Evolutionary conservation across 30 jellyfish, hydroid and myxozoan genomes (phyloP).

Genomic region (Rhopilema esculentum): DNA sequence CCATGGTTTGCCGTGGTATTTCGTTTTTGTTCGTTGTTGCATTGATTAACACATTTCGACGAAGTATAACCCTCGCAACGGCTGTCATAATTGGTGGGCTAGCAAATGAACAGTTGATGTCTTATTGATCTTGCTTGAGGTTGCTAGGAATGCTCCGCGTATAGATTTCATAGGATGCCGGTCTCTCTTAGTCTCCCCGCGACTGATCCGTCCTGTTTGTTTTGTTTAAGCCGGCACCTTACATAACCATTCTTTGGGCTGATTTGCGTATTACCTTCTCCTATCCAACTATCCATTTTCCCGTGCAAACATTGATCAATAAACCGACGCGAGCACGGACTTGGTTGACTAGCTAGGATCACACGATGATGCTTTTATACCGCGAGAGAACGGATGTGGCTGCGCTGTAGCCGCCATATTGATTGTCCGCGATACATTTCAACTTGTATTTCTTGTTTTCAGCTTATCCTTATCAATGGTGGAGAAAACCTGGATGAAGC

Average conservation of each 20-base stretch:
- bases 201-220: constrained; percentile 63
- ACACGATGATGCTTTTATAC: neutral
- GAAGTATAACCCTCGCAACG: constrained; percentile 8
- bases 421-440: neutral
- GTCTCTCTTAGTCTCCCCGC: constrained; percentile 75
- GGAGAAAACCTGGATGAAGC: neutral
- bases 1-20: neutral
- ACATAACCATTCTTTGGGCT: constrained; percentile 54
- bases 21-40: neutral
- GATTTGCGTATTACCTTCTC: constrained; percentile 36
- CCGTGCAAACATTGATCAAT: constrained; percentile 14
- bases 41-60: neutral
- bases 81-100: constrained; percentile 57
- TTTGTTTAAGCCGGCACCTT: constrained; percentile 78
- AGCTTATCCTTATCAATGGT: neutral
- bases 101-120: constrained; percentile 8
- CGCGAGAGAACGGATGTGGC: neutral
- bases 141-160: constrained; percentile 53
- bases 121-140: constrained; percentile 58
- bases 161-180: constrained; percentile 54
- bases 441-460: neutral
- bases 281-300: constrained; percentile 24
- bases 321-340: neutral
- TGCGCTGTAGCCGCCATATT: neutral
- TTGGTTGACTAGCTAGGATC: neutral